A percentile compares a stretch with the other conserved stretches of the same genome.
Conservation (phyloP, 1,140 invertebrate genomes). For the Pseudomyrmex dendroicus region DNA sequence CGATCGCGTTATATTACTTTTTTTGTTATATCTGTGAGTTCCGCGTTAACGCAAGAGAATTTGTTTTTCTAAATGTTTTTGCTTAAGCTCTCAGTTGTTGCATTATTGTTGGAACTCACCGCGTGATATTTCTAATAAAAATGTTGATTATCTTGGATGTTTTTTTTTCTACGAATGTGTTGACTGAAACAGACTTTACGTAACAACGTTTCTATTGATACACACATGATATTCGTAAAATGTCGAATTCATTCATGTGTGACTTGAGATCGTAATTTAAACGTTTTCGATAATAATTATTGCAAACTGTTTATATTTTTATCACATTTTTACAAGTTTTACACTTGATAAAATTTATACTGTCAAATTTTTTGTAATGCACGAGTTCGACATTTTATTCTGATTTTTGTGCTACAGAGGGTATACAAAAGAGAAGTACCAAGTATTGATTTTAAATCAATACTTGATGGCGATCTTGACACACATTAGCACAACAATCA, state of each 20-base stretch:
- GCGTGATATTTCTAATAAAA: slow-evolving; percentile 11
- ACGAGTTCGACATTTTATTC: slow-evolving; percentile 17
- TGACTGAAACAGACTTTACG: slow-evolving; percentile 1
- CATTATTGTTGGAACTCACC: background rate
- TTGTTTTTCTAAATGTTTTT: too few relatives aligned
- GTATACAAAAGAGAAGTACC: background rate
- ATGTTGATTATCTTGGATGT: slow-evolving; percentile 2
- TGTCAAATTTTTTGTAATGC: too few relatives aligned
- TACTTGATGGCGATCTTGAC: background rate
- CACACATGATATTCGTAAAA: background rate
- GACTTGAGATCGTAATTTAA: background rate
- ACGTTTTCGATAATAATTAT: too few relatives aligned
- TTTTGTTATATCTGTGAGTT: background rate
- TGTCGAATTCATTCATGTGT: background rate
- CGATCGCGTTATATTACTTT: background rate
- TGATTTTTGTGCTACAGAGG: background rate
- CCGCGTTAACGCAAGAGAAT: too few relatives aligned
- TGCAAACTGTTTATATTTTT: background rate
- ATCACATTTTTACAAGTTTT: background rate
- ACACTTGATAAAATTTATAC: background rate
- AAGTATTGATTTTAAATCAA: background rate
- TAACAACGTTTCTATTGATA: slow-evolving; percentile 8
- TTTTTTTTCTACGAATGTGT: background rate
- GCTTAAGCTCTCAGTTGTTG: background rate
- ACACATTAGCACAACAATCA: background rate